phyloP scores from a whole-genome alignment of 37 sponge, comb jelly and placozoan species.

The Halisarca cf. caerulea region DNA sequence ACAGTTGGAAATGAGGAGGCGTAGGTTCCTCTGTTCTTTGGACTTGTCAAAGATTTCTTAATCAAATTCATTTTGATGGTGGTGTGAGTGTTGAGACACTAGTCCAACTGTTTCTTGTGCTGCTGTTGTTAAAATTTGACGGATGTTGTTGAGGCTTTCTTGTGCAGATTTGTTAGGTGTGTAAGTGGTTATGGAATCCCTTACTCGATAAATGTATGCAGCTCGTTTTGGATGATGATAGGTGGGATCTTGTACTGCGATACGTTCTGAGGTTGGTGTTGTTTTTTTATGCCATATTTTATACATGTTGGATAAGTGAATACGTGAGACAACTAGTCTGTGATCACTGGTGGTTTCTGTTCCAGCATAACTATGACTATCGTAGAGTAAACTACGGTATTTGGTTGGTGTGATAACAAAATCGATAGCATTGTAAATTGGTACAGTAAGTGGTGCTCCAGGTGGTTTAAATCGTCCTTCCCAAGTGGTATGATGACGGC shows the following conservation, averaged over 20 bases:
- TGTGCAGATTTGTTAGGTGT: constrained; percentile 14
- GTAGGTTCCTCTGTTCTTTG: neutral
- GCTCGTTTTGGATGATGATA: neutral
- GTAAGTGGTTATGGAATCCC: neutral
- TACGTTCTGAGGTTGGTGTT: neutral
- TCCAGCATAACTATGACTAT: neutral
- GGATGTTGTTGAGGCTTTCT: constrained; percentile 8
- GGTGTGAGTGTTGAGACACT: neutral
- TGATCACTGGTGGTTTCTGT: constrained; percentile 8
- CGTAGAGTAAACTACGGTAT: neutral
- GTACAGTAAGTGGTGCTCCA: neutral
- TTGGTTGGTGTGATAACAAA: neutral
- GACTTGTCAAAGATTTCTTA: neutral
- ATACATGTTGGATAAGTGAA: neutral
- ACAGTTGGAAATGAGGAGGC: neutral
- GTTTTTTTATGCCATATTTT: neutral
- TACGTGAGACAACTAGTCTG: constrained; percentile 1
- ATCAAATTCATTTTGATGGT: neutral
- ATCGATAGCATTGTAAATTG: neutral
- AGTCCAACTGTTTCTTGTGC: neutral
- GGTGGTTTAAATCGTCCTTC: neutral
- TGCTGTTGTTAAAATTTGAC: constrained; percentile 9
- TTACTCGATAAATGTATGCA: neutral
- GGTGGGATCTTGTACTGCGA: neutral
- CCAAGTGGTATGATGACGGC: constrained; percentile 10